Conservation (phyloP, 2,113 vertebrate genomes). For the Neogale vison region DNA sequence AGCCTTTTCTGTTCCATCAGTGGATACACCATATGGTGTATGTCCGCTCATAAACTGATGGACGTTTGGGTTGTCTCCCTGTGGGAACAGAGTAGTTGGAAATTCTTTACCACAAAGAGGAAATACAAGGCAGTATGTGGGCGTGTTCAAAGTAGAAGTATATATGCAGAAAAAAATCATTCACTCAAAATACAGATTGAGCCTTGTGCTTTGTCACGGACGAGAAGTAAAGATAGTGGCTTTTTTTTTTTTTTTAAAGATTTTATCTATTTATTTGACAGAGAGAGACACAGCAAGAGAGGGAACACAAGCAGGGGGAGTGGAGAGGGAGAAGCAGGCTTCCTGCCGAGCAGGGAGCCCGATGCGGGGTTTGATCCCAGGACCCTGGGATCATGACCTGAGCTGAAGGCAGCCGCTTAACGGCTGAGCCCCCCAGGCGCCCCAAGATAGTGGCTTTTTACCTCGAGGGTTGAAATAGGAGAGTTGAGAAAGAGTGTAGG, state of each 20-base stretch:
- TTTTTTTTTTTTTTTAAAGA: too few relatives aligned
- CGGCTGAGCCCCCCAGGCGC: too few relatives aligned
- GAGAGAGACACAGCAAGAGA: too few relatives aligned
- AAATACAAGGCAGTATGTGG: neutral
- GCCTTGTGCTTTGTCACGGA: neutral
- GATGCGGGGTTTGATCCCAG: too few relatives aligned
- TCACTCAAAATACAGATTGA: neutral
- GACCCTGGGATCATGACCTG: too few relatives aligned
- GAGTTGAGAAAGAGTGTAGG: neutral
- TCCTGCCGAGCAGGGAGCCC: too few relatives aligned
- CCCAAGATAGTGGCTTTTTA: neutral
- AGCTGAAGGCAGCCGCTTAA: too few relatives aligned
- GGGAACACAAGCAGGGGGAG: too few relatives aligned
- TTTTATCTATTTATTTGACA: too few relatives aligned
- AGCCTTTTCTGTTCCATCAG: neutral
- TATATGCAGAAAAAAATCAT: neutral
- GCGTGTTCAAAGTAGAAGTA: neutral
- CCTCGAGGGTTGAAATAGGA: neutral
- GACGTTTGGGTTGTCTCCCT: neutral
- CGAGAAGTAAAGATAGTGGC: neutral
- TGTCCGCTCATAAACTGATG: neutral
- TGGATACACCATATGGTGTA: neutral
- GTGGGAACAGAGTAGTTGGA: neutral
- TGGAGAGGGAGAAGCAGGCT: too few relatives aligned
- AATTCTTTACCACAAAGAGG: neutral